Evolutionary conservation across 2,797 vertebrate species (phyloP), one percentile per base, ranked within the genome.

Genomic region (Epinephelus awoara): DNA sequence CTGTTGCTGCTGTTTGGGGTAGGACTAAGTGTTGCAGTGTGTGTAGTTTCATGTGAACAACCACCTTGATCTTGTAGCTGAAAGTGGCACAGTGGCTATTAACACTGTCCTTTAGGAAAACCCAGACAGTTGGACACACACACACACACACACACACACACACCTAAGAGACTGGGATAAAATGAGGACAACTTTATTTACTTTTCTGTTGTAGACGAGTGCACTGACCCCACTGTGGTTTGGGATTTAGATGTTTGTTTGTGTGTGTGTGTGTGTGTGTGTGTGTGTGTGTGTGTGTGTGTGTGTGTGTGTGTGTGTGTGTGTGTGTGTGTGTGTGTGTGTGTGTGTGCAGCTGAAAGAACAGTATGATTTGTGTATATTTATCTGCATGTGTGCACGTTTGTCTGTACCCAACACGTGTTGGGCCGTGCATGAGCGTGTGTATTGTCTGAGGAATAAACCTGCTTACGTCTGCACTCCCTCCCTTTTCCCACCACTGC

Each of bases 161-260:
- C 23, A 70, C 70, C 54, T 56, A 11, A 59, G 65, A 82, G 68
- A n/a, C 47, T 23, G 27, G 58, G 49, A 67, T 59, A 25, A 83
- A 89, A 80, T 67, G 50, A 85, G 63, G 63, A 77, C 73, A 75
- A 54, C 64, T 84, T 83, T 88, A 82, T 85, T 91, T 86, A 79
- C 80, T 75, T 59, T 54, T 14, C 42, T 50, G 40, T 25, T 76
- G 69, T 23, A 56, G 64, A 79, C 15, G 0, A 46, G 75, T 51
- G 77, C 61, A 55, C 67, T 83, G 82, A 88, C 89, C 86, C 64
- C 34, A 10, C 19, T 82, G 82, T 44, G 63, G 52, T 75, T 72
- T 61, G 83, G 76, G 75, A 75, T 75, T 81, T 79, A 25, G 38
- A 50, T 73, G 51, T 63, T 65, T 83, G 42, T 64, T 8, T 72